Base-by-base conservation (phyloP, 2,797 vertebrate genomes). In the Prunella strophiata region DNA sequence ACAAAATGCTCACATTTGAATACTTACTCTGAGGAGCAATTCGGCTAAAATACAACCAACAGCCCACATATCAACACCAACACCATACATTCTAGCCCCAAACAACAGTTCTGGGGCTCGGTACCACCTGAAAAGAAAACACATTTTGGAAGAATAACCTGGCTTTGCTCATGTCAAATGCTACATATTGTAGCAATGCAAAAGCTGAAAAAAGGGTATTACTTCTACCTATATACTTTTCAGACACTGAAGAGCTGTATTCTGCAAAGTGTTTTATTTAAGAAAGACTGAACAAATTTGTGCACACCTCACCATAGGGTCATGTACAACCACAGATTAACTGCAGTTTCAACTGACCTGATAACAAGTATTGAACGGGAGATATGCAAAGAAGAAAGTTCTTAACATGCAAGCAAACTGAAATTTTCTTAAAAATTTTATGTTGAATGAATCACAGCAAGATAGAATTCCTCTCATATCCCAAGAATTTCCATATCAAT, bases 1-100 rank as follows among this genome's bases (percentile, higher is more conserved):
- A 65, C 13, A 73, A 75, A 90, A 71, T 40, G 9, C 22, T 29
- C 77, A n/a, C 14, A 36, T 65, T 88, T 43, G 21, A 75, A 66
- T 26, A 94, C 98, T 98, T 98, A 99, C 99, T 98, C 99, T 97
- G 50, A 99, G 98, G 30, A 99, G 98, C 71, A 99, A 93, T 94
- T 99, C 99, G 71, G 99, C 99, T 95, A 99, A 97, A 97, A 99
- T 99, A 96, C 99, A 99, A 78, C 99, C 99, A 70, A 99, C 99
- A 88, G 99, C 99, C 99, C 99, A 99, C 99, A 99, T 99, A 96
- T 99, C 99, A 11, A 99, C 99, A 48, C 99, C 99, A 36, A 99
- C 99, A 42, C 99, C 99, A 36, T 99, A 99, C 99, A 99, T 99
- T 97, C 98, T 98, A 89, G 99, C 98, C 81, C 99, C 99, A 96